Base-by-base conservation (phyloP, 2,797 vertebrate species). In the Carapus acus region DNA sequence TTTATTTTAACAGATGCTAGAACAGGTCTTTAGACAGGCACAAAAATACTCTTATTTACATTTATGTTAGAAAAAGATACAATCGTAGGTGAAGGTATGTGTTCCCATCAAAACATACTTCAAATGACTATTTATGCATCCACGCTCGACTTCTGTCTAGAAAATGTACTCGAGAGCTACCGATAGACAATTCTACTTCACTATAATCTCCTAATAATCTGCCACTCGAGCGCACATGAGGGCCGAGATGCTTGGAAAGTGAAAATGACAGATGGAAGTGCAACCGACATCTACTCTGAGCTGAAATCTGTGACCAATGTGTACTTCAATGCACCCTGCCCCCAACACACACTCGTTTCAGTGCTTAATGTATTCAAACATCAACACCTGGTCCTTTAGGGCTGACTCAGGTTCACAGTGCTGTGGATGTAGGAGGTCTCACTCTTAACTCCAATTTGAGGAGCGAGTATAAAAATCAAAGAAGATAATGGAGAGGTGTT, bases 1-100 rank as follows among this genome's bases (percentile, higher is more conserved):
- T 89, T 89, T 89, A 87, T 87, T n/a, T n/a, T 89, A 78, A 40
- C 52, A 44, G 62, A 77, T 54, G 54, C 43, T 51, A 65, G 67
- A 77, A 79, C 71, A 71, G 58, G 66, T 75, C 57, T 65, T 66
- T 62, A 78, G 64, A 85, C 74, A 79, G 72, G 69, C 73, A 85
- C 69, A 85, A 86, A 86, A 87, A 88, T 86, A 87, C 77, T 87
- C 81, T 85, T 85, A 85, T 88, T 80, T 88, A 87, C 86, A 89
- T 59, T 41, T 66, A 75, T 27, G 61, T 74, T 76, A 65, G 69
- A 66, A 81, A 53, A 20, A 29, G 49, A 62, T 27, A 27, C 29
- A 48, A 41, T 64, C 36, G 49, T 23, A 43, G 20, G 49, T 55
- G 41, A 67, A 58, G 42, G 62, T 73, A 68, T 24, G 48, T 9